Evolutionary conservation across 1,140 invertebrate species (phyloP), one percentile per base, ranked within the genome.

Genomic region (Drosophila erecta): DNA sequence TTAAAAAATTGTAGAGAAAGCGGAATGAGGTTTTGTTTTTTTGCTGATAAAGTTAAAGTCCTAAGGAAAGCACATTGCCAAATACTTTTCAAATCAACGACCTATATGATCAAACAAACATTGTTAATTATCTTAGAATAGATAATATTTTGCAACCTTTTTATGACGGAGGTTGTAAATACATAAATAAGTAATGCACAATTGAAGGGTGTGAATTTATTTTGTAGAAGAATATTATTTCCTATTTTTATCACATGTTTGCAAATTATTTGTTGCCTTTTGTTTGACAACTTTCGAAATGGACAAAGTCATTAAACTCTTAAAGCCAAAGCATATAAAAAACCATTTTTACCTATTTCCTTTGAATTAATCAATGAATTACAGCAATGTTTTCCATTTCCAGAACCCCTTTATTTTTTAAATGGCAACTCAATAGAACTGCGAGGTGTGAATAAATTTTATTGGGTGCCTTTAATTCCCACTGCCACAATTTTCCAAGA

Each of bases 1-100:
- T 61, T 61, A 38, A n/a, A 38, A 30, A 33, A 15, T 14, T 41
- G 6, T 20, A 20, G 59, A 15, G 59, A 61, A 62, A 62, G 59
- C 59, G 14, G 3, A n/a, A 30, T 27, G 33, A 4, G 35, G 4
- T 50, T 50, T 50, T 33, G 17, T 50, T 50, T 50, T 50, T 15
- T 2, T 17, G 33, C 17, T 50, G 49, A 51, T 51, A 50, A 49
- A 7, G 49, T 20, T 35, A 12, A 50, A 11, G 17, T 49, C 46
- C 8, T 15, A 49, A 30, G 30, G n/a, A 49, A 20, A 43, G 8
- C 10, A 43, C 17, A 44, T 44, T 10, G 15, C 17, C 15, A 12
- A 30, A 30, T 50, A 30, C n/a, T 33, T 50, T n/a, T n/a, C 14
- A 33, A 50, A 11, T n/a, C 27, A 50, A 50, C 24, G 44, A 46